phyloP scores from a whole-genome alignment of 2,888 invertebrate species.

The Ophion costatus region DNA sequence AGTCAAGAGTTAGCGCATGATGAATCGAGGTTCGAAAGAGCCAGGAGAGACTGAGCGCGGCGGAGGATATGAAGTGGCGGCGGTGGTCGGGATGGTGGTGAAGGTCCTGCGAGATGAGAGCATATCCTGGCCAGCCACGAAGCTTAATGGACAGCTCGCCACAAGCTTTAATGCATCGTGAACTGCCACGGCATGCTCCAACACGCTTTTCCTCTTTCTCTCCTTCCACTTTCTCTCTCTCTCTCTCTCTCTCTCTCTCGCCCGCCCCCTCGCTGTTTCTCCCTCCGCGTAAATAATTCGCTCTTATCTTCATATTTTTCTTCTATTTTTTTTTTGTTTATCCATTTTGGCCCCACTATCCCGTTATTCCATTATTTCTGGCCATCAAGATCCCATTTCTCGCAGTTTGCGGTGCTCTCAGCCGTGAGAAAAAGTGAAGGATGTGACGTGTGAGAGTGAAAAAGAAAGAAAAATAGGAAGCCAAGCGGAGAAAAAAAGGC shows the following conservation, averaged over 20 bases:
- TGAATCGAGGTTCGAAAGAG: slow-evolving; percentile 54
- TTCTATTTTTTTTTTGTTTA: slow-evolving; percentile 14
- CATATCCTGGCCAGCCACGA: slow-evolving; percentile 62
- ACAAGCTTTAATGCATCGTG: slow-evolving; percentile 72
- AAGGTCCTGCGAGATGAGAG: slow-evolving; percentile 64
- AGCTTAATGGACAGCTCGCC: slow-evolving; percentile 71
- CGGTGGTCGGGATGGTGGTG: slow-evolving; percentile 52
- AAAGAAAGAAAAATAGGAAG: background rate
- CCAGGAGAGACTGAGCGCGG: slow-evolving; percentile 28
- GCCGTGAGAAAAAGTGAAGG: background rate
- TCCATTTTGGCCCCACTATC: slow-evolving; percentile 41
- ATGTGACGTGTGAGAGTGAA: background rate
- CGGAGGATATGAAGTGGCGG: slow-evolving; percentile 57
- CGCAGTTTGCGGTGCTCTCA: slow-evolving; percentile 13
- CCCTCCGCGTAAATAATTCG: background rate
- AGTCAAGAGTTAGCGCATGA: slow-evolving; percentile 52
- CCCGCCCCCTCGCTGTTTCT: background rate
- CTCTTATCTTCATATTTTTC: background rate
- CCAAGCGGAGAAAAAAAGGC: background rate
- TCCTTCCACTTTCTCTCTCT: slow-evolving; percentile 22
- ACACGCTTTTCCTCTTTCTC: slow-evolving; percentile 24
- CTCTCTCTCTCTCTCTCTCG: slow-evolving; percentile 3
- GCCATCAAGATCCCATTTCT: slow-evolving; percentile 30
- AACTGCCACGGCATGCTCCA: slow-evolving; percentile 38
- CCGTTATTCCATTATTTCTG: slow-evolving; percentile 66